Percentiles rank a stretch among this genome's conserved stretches.
phyloP scores from a whole-genome alignment of 2,797 vertebrate genomes.

The Phalanger gymnotis region DNA sequence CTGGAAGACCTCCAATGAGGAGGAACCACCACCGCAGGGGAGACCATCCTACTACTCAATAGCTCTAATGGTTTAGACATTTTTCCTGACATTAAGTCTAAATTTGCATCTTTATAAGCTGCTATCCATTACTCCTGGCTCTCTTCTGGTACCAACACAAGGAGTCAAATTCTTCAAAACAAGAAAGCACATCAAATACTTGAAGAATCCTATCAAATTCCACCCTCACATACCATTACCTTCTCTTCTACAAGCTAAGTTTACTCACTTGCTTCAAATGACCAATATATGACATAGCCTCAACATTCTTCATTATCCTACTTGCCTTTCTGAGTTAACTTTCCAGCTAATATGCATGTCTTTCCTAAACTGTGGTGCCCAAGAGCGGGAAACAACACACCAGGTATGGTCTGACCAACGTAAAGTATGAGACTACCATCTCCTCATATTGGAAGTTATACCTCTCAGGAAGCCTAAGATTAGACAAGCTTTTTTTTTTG shows the following conservation, averaged over 20 bases:
- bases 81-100: neutral
- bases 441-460: neutral
- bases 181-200: neutral
- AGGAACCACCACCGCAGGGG: neutral
- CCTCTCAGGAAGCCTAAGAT: neutral
- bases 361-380: neutral
- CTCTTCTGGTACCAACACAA: neutral
- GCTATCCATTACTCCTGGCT: neutral
- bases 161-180: neutral
- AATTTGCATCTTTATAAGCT: neutral
- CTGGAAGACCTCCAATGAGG: neutral
- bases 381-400: neutral
- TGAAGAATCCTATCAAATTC: neutral
- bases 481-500: neutral
- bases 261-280: neutral
- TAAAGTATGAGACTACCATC: neutral
- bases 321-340: neutral
- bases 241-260: neutral
- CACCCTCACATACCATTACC: neutral
- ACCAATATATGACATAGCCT: neutral
- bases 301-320: neutral
- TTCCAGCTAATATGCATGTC: neutral
- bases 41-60: neutral
- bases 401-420: neutral
- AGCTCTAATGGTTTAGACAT: neutral